Evolutionary conservation across 2,888 invertebrate species (phyloP).

Genomic region (Cheiracanthium punctorium): DNA sequence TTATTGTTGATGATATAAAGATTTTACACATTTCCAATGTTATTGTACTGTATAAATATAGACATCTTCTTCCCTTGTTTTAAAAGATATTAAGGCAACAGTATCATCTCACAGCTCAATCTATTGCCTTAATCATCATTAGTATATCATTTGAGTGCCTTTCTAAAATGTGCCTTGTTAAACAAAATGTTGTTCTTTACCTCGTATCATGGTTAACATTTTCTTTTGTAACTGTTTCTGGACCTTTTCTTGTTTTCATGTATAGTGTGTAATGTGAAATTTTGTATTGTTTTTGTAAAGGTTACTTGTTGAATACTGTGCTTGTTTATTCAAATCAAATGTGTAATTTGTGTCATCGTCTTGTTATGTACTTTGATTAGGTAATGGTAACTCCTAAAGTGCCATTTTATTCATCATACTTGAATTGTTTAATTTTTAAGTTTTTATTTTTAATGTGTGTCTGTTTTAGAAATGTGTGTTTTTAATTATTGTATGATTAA

Average conservation of each 20-base stretch:
- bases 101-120: background rate
- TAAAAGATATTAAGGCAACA: no score
- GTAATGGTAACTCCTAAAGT: background rate
- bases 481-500: no score
- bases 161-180: conserved; percentile 1
- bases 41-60: no score
- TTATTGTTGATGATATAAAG: no score
- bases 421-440: background rate
- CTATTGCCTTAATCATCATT: background rate
- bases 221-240: background rate
- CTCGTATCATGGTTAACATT: background rate
- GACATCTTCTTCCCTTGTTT: no score
- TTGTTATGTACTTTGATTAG: background rate
- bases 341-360: background rate
- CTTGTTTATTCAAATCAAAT: background rate
- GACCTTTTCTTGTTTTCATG: background rate
- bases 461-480: background rate
- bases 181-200: background rate
- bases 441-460: background rate
- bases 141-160: background rate
- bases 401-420: background rate
- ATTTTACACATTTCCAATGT: no score
- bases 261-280: background rate
- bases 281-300: conserved; percentile 2
- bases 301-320: background rate